A percentile compares a stretch with the other conserved stretches of the same genome.
These are phyloP conservation scores for Erebia aethiops DNA, from an alignment of 2,888 invertebrate species.

Conservation along the genomic window DNA sequence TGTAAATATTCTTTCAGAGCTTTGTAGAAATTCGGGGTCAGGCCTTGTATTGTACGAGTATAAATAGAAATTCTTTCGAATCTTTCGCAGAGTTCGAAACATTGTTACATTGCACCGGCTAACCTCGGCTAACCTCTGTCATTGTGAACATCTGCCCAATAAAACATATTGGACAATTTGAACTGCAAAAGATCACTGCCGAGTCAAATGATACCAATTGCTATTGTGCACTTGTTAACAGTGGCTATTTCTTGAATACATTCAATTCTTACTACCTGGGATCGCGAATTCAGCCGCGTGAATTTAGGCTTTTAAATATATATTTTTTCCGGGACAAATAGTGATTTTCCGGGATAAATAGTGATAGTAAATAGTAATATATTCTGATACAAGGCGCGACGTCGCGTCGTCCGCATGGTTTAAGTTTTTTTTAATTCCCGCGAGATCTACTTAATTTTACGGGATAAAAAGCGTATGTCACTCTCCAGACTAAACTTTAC, in stretches of 20 bases:
- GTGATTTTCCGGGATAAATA: no score
- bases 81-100: background rate
- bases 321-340: no score
- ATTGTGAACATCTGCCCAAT: conserved; percentile 30
- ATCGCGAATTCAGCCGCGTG: no score
- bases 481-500: no score
- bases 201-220: conserved; percentile 29
- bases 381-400: no score
- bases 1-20: background rate
- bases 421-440: no score
- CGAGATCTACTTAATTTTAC: no score
- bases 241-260: background rate
- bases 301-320: no score
- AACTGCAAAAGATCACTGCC: conserved; percentile 14
- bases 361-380: no score
- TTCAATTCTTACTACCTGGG: background rate
- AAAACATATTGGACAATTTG: conserved; percentile 15
- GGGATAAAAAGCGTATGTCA: no score
- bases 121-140: conserved; percentile 36
- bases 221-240: conserved; percentile 33
- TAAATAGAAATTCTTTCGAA: background rate
- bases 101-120: conserved; percentile 1
- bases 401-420: no score
- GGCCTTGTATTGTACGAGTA: background rate
- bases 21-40: background rate